phyloP scores from a whole-genome alignment of 2,113 vertebrate genomes.

The Turdus rufiventris region DNA sequence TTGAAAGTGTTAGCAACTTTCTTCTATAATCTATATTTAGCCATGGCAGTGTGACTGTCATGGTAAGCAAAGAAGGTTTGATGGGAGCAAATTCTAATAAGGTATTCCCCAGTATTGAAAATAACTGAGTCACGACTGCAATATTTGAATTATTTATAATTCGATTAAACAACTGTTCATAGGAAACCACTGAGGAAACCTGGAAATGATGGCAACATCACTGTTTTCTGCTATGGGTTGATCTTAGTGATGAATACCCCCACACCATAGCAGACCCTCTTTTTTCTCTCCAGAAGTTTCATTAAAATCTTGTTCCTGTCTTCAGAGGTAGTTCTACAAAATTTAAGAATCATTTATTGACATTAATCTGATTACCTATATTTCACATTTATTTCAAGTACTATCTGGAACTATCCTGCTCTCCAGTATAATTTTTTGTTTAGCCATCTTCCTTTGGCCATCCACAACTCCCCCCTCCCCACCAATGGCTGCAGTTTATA shows the following conservation, averaged over 20 bases:
- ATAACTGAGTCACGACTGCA: neutral
- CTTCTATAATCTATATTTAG: conserved; percentile 27
- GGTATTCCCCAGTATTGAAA: neutral
- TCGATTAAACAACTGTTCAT: neutral
- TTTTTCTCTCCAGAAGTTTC: neutral
- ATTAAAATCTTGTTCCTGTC: neutral
- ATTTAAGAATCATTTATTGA: neutral
- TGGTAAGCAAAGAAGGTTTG: neutral
- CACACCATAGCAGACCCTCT: neutral
- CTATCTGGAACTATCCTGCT: neutral
- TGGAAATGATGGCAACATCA: neutral
- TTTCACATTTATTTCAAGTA: neutral
- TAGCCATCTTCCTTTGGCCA: neutral
- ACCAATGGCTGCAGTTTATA: neutral
- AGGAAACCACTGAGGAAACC: neutral
- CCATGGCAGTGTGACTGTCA: neutral
- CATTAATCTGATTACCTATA: neutral
- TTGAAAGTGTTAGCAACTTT: conserved; percentile 19
- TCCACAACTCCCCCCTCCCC: neutral
- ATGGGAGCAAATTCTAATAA: conserved; percentile 38
- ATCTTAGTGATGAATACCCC: neutral
- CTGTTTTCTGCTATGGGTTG: neutral
- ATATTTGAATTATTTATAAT: conserved; percentile 1
- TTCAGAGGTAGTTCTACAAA: neutral
- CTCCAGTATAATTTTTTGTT: neutral